phyloP scores from a whole-genome alignment of 2,888 invertebrate species.

The Polyploca ridens region DNA sequence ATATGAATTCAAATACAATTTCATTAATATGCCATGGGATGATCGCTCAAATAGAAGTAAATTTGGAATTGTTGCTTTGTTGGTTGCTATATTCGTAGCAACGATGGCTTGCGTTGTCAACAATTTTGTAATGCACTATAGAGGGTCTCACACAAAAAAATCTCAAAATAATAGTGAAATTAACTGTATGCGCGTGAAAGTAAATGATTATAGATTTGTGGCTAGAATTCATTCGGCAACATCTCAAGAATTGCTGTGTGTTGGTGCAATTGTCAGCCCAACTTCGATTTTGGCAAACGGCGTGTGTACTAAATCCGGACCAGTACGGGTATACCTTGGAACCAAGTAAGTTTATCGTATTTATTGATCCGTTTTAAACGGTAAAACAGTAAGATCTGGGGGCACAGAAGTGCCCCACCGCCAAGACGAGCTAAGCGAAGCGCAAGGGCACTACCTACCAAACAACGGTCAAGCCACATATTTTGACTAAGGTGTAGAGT shows the following conservation, averaged over 20 bases:
- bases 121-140: conserved; percentile 63
- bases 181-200: conserved; percentile 61
- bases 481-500: too few relatives aligned
- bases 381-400: not conserved
- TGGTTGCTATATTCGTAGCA: conserved; percentile 57
- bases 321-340: conserved; percentile 62
- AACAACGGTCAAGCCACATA: too few relatives aligned
- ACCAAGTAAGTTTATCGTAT: conserved; percentile 52
- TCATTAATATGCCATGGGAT: conserved; percentile 71
- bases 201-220: conserved; percentile 58
- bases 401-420: too few relatives aligned
- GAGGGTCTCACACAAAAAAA: conserved; percentile 32
- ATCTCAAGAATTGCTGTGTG: conserved; percentile 62
- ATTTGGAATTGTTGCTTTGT: conserved; percentile 56
- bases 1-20: conserved; percentile 60
- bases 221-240: conserved; percentile 65
- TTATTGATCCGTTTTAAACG: not conserved
- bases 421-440: too few relatives aligned
- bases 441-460: too few relatives aligned
- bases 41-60: conserved; percentile 65
- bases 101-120: conserved; percentile 56
- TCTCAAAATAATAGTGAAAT: conserved; percentile 37
- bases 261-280: conserved; percentile 65
- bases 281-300: conserved; percentile 62
- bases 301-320: conserved; percentile 63